Evolutionary conservation across 2,113 vertebrate genomes (phyloP), one percentile per base, ranked within the genome.

Genomic region (Chitala chitala): DNA sequence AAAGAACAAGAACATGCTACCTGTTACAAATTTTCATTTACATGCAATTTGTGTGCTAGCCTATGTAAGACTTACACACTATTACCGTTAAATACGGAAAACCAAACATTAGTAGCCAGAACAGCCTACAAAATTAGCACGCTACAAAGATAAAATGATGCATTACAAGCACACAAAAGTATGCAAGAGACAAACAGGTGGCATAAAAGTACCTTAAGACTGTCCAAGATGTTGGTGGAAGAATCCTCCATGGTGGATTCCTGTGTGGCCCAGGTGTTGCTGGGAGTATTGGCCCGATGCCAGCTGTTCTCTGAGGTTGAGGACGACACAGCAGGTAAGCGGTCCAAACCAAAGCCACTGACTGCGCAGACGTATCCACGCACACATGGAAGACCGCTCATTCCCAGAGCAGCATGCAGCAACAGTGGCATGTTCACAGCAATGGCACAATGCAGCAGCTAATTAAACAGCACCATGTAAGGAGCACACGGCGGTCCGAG

Each of bases 341-440:
- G 98, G 86, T 99, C 97, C 85, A 98, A 85, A 22, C 96, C 96
- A 81, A 98, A 95, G 5, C 94, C 94, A 74, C 94, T 91, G 81
- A 94, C 92, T 6, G 91, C 91, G 82, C 82, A 89, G 73, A 44
- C 20, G 26, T 0, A 13, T 2, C 4, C 36, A 65, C n/a, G 44
- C 10, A 69, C 22, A 50, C 5, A 1, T 3, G 51, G 13, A 13
- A 54, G 48, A 33, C 0, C 9, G 42, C 33, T 40, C 15, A 51
- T 63, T 46, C 55, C 24, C 31, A 33, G n/a, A 63, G 31, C 26
- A 59, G 29, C 8, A 33, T 59, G 33, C 13, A 2, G 29, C 33
- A 17, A 31, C 56, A 17, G 10, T 59, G 56, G 4, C 29, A 33
- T 59, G 13, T 24, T 58, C 55, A 58, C n/a, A n/a, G n/a, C n/a